Evolutionary conservation across 2,888 invertebrate genomes (phyloP), one percentile per base, ranked within the genome.

Genomic region (Autographa gamma): DNA sequence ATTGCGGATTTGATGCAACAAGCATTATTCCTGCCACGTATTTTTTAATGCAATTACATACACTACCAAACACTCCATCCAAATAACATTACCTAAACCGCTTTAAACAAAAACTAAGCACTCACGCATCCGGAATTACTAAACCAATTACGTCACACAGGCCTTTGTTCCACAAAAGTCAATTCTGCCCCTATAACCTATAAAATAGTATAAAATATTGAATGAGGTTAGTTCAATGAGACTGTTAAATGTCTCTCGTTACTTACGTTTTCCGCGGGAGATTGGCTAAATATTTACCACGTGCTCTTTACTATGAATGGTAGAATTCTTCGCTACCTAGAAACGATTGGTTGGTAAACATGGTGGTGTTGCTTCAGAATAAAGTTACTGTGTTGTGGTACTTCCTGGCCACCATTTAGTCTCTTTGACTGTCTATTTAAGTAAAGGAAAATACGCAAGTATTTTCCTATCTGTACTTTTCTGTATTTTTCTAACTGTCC

Each of bases 201-300:
- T 72, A 65, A 74, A 76, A 59, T 66, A 65, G 56, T 31, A 11
- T 78, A 69, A 69, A 70, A 76, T 73, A 73, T 80, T 68, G 74
- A 87, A 80, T 76, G 83, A 87, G 88, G 87, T 81, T 85, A 84
- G 74, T 79, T 78, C 77, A 48, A 82, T 79, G 79, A 67, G 68
- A 74, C 89, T 91, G 91, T 73, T 76, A 73, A 77, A 80, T 80
- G 77, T 89, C 89, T 81, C 70, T 90, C 90, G 80, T 63, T 85
- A 75, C 75, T 76, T 81, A 85, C 84, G 85, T 73, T 85, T 87
- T 81, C 80, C 82, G 79, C 84, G 85, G 83, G 80, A 82, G 85
- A 83, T 85, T 69, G 71, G 65, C 76, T 88, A 90, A 91, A 91
- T 90, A 89, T 91, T 91, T 90, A 89, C 85, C 87, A 84, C 70